phyloP scores from a whole-genome alignment of 2,113 vertebrate genomes.

The Glaucidium brasilianum region DNA sequence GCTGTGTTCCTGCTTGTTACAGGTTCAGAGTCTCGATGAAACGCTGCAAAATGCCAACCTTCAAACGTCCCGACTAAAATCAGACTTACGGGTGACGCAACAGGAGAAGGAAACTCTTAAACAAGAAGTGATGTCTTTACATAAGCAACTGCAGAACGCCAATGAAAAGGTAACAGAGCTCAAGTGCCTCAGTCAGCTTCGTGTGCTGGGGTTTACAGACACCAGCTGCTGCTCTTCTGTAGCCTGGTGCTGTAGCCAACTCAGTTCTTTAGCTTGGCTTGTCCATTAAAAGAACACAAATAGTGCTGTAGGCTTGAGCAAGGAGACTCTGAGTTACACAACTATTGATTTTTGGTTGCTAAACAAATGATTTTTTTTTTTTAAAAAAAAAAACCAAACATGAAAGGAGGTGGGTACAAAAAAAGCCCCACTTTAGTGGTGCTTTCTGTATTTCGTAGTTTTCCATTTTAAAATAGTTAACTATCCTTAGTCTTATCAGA shows the following conservation, averaged over 20 bases:
- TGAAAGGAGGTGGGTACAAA: neutral
- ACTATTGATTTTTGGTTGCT: neutral
- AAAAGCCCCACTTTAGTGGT: neutral
- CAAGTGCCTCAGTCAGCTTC: neutral
- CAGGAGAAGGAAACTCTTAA: conserved; percentile 86
- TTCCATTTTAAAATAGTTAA: neutral
- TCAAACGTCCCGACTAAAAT: conserved; percentile 78
- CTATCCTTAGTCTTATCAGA: accelerated
- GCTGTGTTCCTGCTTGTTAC: neutral
- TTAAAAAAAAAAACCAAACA: neutral
- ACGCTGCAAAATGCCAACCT: conserved; percentile 76
- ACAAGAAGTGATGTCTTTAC: conserved; percentile 80
- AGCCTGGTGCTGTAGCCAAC: neutral
- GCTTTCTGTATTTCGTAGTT: neutral
- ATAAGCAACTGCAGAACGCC: conserved; percentile 81
- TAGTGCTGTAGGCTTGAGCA: neutral
- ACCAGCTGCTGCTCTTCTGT: neutral
- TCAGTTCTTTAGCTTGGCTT: neutral
- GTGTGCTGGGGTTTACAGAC: neutral
- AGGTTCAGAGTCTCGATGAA: conserved; percentile 84
- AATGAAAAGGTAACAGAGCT: conserved; percentile 77
- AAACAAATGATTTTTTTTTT: neutral
- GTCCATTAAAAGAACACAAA: neutral
- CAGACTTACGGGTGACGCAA: conserved; percentile 76
- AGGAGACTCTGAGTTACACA: neutral